Base-by-base conservation (phyloP, 1,140 invertebrate genomes). In the Drosophila ohnishii region DNA sequence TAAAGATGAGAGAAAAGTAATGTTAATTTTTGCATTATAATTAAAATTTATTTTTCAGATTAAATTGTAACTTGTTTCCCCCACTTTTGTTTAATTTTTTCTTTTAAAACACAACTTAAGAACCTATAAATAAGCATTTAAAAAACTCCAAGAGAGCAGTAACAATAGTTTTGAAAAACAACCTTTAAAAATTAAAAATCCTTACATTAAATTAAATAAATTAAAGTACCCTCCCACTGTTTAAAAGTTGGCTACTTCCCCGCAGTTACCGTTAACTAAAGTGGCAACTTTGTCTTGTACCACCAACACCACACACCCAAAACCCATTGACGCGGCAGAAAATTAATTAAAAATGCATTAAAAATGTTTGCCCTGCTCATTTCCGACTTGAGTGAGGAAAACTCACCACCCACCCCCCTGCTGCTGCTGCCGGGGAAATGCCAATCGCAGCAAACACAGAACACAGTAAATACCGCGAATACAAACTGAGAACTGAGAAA, bases 311-410 rank as follows among this genome's bases (percentile, higher is more conserved):
- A 16, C 40, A 28, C 25, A 28, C n/a, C 45, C 8, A 11, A 19
- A 50, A 37, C 51, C 39, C 71, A 66, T 35, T 75, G 72, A 45
- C 3, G 64, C n/a, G 62, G 67, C 63, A 66, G 63, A 61, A 82
- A 86, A 86, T 87, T 87, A 86, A 86, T 86, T 88, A 87, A 87
- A 87, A 87, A 63, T 88, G 76, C 76, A 83, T 88, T 87, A 76
- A 79, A 78, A 76, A 75, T 82, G 66, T 69, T 82, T 73, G 42
- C 47, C 57, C 32, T 47, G 35, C 73, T 40, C 59, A 39, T 61
- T 47, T 48, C 40, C 39, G 30, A 39, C 30, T 57, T 7, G 50
- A 14, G 53, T 7, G 50, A 11, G 53, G 57, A 5, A 44, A 35
- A 48, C 47, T 45, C 35, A 48, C n/a, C 34, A 5, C 5, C 5